A percentile compares a stretch with the other conserved stretches of the same genome.
Conservation (phyloP, 1,140 invertebrate genomes). For the Tetramorium parvispinum region DNA sequence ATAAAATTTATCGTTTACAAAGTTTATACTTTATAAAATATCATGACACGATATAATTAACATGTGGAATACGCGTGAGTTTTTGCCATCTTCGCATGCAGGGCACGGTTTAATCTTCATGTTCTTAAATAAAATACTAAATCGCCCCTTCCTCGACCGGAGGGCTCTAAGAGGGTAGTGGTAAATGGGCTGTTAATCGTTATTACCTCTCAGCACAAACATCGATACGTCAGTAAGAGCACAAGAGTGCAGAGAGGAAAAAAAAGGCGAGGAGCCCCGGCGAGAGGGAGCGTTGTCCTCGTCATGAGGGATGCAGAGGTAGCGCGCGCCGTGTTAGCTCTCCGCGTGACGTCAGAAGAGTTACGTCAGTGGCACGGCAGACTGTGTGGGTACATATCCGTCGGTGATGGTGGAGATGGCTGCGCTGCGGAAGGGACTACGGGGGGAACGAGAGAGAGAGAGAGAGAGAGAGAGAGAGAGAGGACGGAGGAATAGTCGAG, state of each 20-base stretch:
- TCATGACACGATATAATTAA: background rate
- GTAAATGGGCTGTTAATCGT: slow-evolving; percentile 15
- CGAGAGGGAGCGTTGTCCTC: slow-evolving; percentile 66
- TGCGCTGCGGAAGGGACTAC: slow-evolving; percentile 43
- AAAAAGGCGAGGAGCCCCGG: background rate
- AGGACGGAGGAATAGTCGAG: background rate
- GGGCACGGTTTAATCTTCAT: background rate
- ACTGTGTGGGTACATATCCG: slow-evolving; percentile 63
- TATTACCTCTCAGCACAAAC: background rate
- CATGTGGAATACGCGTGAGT: background rate
- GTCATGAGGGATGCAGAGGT: slow-evolving; percentile 56
- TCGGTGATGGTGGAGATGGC: slow-evolving; percentile 45
- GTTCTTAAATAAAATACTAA: background rate
- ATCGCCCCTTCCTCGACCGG: background rate
- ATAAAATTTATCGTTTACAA: background rate
- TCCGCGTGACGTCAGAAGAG: slow-evolving; percentile 78
- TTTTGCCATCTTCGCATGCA: background rate
- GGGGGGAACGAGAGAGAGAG: background rate
- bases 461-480: background rate
- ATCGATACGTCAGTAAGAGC: slow-evolving; percentile 4
- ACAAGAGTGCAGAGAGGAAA: background rate
- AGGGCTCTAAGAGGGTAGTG: background rate
- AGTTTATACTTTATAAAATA: background rate
- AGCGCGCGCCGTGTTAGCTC: slow-evolving; percentile 58
- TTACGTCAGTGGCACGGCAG: slow-evolving; percentile 78